Conservation (phyloP, 2,888 invertebrate species). For the Flexamia atlantica region DNA sequence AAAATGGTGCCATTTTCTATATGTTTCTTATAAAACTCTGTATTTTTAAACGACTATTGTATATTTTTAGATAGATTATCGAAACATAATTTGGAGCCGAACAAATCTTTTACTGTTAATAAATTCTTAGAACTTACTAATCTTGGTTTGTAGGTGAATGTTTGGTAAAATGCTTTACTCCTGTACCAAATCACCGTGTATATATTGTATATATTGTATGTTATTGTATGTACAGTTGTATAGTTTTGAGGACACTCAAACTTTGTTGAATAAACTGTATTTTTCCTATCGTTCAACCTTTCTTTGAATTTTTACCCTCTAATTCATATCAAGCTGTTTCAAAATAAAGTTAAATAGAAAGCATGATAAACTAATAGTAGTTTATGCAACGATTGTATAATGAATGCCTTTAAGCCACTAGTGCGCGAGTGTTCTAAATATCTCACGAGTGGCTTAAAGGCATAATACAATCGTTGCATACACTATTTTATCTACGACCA, state of each 20-base stretch:
- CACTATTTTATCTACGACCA: neutral
- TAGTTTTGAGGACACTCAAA: neutral
- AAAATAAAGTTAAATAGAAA: neutral
- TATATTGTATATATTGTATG: constrained; percentile 39
- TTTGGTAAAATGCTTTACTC: neutral
- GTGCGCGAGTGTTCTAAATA: no score
- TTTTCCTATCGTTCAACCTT: constrained; percentile 52
- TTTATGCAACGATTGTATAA: no score
- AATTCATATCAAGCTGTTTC: neutral
- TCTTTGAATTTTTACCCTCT: neutral
- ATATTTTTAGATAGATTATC: neutral
- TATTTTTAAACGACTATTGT: neutral
- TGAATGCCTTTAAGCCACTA: no score
- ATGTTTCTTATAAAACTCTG: neutral
- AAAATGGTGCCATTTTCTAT: constrained; percentile 28
- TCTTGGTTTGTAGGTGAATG: neutral
- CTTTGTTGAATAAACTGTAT: constrained; percentile 55
- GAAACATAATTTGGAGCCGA: no score
- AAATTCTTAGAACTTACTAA: neutral
- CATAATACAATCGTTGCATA: neutral
- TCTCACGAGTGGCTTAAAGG: neutral
- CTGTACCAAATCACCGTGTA: constrained; percentile 20
- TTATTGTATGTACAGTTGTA: constrained; percentile 46
- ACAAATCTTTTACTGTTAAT: no score
- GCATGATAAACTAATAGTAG: no score